Base-by-base conservation (phyloP, 1,140 invertebrate species). In the Hestina assimilis region DNA sequence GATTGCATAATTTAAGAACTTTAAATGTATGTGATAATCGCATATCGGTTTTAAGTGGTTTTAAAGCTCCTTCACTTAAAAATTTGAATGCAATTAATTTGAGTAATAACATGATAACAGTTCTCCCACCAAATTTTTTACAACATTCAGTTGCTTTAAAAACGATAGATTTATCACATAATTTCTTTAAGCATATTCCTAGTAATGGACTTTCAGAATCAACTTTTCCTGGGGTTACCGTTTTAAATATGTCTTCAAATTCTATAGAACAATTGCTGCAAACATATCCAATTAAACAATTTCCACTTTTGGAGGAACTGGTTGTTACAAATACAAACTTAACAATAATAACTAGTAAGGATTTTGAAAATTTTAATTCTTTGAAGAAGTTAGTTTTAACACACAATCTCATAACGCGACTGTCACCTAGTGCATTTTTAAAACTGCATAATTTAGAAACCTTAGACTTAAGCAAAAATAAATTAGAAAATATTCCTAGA, bases 381-480 rank as follows among this genome's bases (percentile, higher is more conserved):
- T 86, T 98, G 6, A 90, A 94, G 63, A 93, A 93, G 66, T 89
- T 97, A 11, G 93, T 92, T 60, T 79, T 98, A 26, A 89, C 91
- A 1, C 89, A 92, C 59, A 97, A 97, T 78, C 90, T 92, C 58
- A 95, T 98, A 19, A 92, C 92, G 3, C 90, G 94, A 57, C 91
- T 97, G 43, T 97, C 96, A 0, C 95, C 96, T 0, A 94, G 95
- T 1, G 94, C 96, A 23, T 97, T 98, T 75, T 91, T 92, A 28
- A 92, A 92, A 55, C 83, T 98, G 11, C 91, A 92, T 8, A 92
- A 93, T 75, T 89, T 98, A 29, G 87, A 94, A n/a, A 92, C 92
- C 0, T 90, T 98, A 4, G 95, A 97, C 82, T 87, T 98, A 11
- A 95, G 95, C 42, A 89, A 92, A 52, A 97, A 98, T 79, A 93